A percentile compares a stretch with the other conserved stretches of the same genome.
Conservation (phyloP, 2,113 vertebrate genomes). For the Tragelaphus buxtoni region DNA sequence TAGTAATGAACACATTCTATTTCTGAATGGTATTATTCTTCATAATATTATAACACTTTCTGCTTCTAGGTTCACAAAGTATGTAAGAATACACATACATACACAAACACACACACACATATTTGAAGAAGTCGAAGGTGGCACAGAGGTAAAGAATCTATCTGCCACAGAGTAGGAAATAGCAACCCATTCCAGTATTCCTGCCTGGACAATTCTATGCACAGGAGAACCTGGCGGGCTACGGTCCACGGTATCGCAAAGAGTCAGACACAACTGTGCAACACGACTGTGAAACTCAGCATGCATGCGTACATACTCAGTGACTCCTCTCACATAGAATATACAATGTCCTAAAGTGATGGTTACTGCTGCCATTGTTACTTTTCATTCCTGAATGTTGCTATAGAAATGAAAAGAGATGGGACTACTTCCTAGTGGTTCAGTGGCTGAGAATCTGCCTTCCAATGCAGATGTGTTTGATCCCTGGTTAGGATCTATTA, state of each 20-base stretch:
- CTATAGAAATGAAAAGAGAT: not conserved
- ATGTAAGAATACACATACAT: too few species aligned
- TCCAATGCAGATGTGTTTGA: not conserved
- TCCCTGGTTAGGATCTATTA: not conserved
- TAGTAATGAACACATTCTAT: not conserved
- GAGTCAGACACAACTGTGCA: not conserved
- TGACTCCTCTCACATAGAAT: not conserved
- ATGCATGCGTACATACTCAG: not conserved
- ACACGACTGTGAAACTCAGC: not conserved
- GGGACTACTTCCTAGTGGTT: not conserved
- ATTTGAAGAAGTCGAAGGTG: not conserved
- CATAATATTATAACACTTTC: not conserved
- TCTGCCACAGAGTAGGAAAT: not conserved
- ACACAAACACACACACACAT: not conserved
- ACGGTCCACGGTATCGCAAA: accelerated
- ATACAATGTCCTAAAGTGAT: not conserved
- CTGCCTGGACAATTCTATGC: not conserved
- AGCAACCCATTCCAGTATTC: not conserved
- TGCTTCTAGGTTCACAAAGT: not conserved
- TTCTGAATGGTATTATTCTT: not conserved
- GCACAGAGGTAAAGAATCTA: not conserved
- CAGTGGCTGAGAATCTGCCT: not conserved
- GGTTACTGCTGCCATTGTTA: not conserved
- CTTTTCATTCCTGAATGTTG: not conserved
- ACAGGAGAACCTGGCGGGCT: not conserved